phyloP scores from a whole-genome alignment of 1,140 invertebrate species.

The Trissolcus basalis region DNA sequence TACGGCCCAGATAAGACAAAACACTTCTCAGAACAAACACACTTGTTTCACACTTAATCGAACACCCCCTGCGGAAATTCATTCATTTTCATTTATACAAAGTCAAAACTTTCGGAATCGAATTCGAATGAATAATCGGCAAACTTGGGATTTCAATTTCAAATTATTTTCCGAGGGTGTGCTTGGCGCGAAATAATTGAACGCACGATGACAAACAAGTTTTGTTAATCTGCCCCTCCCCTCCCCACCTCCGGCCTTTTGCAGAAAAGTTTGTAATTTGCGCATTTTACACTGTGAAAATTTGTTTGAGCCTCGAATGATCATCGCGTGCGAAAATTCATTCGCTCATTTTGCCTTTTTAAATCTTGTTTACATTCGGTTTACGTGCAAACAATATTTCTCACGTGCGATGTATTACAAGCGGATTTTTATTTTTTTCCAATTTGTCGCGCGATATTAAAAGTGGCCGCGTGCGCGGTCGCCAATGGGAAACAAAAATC shows the following conservation, averaged over 20 bases:
- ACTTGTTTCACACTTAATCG: slow-evolving; percentile 3
- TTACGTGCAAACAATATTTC: background rate
- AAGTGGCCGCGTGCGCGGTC: too few relatives aligned
- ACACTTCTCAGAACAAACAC: slow-evolving; percentile 16
- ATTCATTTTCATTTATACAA: slow-evolving; percentile 3
- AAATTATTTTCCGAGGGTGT: too few relatives aligned
- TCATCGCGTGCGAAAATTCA: slow-evolving; percentile 33
- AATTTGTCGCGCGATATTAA: background rate
- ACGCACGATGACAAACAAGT: too few relatives aligned
- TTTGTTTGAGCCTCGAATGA: too few relatives aligned
- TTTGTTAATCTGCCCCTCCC: too few relatives aligned
- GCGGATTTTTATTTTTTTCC: slow-evolving; percentile 15
- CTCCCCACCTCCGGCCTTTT: too few relatives aligned
- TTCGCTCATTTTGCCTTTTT: slow-evolving; percentile 21
- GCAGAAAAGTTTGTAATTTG: background rate
- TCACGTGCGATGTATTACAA: slow-evolving; percentile 8
- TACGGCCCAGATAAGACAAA: slow-evolving; percentile 28
- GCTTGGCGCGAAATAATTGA: too few relatives aligned
- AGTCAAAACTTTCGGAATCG: slow-evolving; percentile 1
- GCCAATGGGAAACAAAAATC: slow-evolving; percentile 16
- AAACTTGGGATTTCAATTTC: too few relatives aligned
- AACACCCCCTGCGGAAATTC: background rate
- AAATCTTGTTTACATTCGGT: slow-evolving; percentile 25
- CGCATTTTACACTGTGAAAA: too few relatives aligned
- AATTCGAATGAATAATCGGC: too few relatives aligned